Percentiles rank a stretch among this genome's conserved stretches.
Conservation (phyloP, 1,140 invertebrate genomes). For the Littorina saxatilis region DNA sequence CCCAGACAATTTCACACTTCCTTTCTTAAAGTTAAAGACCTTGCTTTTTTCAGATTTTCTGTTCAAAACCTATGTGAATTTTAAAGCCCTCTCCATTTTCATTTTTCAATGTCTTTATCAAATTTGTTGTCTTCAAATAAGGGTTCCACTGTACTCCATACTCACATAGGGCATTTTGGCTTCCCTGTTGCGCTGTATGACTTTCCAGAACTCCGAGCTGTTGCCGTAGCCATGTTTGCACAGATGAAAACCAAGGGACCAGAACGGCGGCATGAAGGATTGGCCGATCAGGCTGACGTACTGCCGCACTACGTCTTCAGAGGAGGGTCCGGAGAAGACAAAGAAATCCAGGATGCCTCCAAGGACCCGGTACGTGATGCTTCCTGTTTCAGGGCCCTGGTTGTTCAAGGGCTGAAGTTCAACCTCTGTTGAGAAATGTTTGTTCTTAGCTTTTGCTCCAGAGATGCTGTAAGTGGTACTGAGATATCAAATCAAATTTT, state of each 20-base stretch:
- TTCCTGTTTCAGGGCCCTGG: conserved; percentile 34
- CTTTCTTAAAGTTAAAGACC: no score
- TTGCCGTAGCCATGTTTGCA: conserved; percentile 63
- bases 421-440: conserved; percentile 82
- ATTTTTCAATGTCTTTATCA: no score
- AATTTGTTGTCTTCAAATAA: no score
- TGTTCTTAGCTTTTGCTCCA: no score
- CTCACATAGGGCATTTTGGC: conserved; percentile 66
- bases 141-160: no score
- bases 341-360: conserved; percentile 74
- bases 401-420: conserved; percentile 79
- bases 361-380: conserved; percentile 64
- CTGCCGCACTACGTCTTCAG: conserved; percentile 87
- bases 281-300: conserved; percentile 78
- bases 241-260: conserved; percentile 68
- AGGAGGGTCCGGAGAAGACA: conserved; percentile 74
- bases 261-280: conserved; percentile 67
- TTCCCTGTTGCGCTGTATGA: conserved; percentile 58
- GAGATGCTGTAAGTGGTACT: no score
- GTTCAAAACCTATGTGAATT: no score
- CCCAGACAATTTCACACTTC: no score
- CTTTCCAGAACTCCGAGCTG: conserved; percentile 48
- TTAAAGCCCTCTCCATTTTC: no score
- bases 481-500: no score
- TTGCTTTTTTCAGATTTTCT: no score